A percentile compares a stretch with the other conserved stretches of the same genome.
phyloP scores from a whole-genome alignment of 2,113 vertebrate species.

The Phocoena sinus region DNA sequence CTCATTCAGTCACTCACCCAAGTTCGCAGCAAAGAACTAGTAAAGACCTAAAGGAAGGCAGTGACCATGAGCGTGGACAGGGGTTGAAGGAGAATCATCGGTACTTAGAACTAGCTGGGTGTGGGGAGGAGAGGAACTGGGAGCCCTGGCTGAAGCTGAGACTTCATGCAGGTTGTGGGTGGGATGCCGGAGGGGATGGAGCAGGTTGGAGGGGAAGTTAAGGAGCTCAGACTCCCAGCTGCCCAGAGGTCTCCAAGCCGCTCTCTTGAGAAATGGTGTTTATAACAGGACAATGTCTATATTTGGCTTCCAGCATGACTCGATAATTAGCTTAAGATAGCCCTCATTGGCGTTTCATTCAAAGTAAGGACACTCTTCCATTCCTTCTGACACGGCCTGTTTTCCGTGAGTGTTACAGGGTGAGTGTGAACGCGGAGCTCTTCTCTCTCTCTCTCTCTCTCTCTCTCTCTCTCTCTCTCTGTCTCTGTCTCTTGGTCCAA shows the following conservation, averaged over 20 bases:
- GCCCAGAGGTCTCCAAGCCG: conserved; percentile 29
- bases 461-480: neutral
- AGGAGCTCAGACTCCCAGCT: conserved; percentile 33
- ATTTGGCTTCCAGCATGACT: conserved; percentile 58
- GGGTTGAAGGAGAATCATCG: neutral
- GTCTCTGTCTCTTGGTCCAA: neutral
- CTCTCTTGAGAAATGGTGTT: conserved; percentile 57
- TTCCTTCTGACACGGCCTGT: conserved; percentile 24
- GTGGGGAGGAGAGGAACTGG: neutral
- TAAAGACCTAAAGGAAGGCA: neutral
- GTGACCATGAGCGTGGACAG: neutral
- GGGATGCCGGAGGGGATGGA: neutral
- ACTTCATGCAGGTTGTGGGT: neutral
- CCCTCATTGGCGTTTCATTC: conserved; percentile 41
- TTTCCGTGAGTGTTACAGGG: neutral
- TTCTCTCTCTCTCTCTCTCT: neutral
- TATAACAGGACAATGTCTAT: conserved; percentile 56
- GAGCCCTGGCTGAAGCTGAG: neutral
- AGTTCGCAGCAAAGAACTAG: neutral
- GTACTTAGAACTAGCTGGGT: neutral
- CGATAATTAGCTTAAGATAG: conserved; percentile 58
- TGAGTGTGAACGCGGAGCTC: neutral
- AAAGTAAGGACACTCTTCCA: conserved; percentile 37
- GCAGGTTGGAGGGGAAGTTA: neutral
- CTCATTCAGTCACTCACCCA: neutral